Conservation (phyloP, 1,140 invertebrate genomes). For the Cherax destructor region DNA sequence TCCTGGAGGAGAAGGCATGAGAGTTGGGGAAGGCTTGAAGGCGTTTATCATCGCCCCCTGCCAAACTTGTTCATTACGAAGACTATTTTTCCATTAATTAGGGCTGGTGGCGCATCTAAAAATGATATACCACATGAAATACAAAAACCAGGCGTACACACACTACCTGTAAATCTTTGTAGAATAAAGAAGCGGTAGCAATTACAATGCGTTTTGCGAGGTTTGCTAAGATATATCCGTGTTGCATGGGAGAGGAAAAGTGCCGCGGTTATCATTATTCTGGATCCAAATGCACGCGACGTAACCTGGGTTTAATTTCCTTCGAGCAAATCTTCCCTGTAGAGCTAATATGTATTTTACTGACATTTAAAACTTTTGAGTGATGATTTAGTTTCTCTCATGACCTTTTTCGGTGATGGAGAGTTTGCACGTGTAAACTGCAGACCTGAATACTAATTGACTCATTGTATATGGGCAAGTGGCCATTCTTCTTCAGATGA, state of each 20-base stretch:
- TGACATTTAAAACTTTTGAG: constrained; percentile 11
- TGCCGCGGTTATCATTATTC: not conserved
- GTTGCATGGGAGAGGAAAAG: not conserved
- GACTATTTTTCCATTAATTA: not conserved
- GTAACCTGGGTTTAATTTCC: constrained; percentile 4
- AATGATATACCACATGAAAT: too few species aligned
- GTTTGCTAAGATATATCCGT: not conserved
- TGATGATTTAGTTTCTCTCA: constrained; percentile 11
- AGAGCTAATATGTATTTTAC: constrained; percentile 17
- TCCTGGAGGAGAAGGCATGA: not conserved
- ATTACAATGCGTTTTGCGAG: too few species aligned
- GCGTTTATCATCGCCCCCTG: not conserved
- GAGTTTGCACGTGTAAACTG: constrained; percentile 9
- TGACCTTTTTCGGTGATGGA: not conserved
- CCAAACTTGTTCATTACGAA: not conserved
- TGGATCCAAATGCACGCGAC: not conserved
- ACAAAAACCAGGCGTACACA: too few species aligned
- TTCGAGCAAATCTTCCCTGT: not conserved
- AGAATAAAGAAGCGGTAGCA: too few species aligned
- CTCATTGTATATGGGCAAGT: constrained; percentile 7
- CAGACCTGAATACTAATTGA: constrained; percentile 10
- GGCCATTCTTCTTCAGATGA: not conserved
- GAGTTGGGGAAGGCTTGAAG: too few species aligned
- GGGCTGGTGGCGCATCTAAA: not conserved
- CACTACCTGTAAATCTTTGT: too few species aligned